Percentiles rank a stretch among this genome's conserved stretches.
These are phyloP conservation scores for Coenonympha glycerion DNA, from an alignment of 2,888 invertebrate species.

Conservation along the genomic window DNA sequence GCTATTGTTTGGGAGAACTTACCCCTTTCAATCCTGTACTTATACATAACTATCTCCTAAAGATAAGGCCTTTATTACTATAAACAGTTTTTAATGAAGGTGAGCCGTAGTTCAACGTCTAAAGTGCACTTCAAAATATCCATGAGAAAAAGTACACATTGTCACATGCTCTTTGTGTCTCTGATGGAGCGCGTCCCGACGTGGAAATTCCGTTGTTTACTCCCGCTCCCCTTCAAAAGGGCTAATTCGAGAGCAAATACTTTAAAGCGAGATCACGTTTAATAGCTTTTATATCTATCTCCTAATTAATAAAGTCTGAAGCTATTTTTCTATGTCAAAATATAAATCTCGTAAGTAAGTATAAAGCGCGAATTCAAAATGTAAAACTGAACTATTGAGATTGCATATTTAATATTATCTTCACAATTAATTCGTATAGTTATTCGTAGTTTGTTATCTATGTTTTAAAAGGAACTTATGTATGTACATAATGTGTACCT, in stretches of 20 bases:
- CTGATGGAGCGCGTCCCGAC: conserved; percentile 18
- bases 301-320: background rate
- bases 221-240: conserved; percentile 16
- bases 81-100: no score
- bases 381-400: no score
- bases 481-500: no score
- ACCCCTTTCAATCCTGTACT: no score
- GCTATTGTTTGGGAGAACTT: no score
- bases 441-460: no score
- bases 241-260: conserved; percentile 10
- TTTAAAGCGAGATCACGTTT: conserved; percentile 1
- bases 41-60: no score
- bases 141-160: conserved; percentile 20
- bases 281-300: background rate
- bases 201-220: conserved; percentile 19
- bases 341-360: background rate
- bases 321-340: background rate
- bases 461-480: no score
- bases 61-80: no score
- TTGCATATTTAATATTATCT: no score
- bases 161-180: conserved; percentile 25
- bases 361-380: no score
- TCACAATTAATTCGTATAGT: no score
- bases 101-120: background rate
- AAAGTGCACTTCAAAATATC: conserved; percentile 4